These are phyloP conservation scores for Drymonia ruficornis DNA, from an alignment of 2,888 invertebrate genomes.

Conservation along the genomic window DNA sequence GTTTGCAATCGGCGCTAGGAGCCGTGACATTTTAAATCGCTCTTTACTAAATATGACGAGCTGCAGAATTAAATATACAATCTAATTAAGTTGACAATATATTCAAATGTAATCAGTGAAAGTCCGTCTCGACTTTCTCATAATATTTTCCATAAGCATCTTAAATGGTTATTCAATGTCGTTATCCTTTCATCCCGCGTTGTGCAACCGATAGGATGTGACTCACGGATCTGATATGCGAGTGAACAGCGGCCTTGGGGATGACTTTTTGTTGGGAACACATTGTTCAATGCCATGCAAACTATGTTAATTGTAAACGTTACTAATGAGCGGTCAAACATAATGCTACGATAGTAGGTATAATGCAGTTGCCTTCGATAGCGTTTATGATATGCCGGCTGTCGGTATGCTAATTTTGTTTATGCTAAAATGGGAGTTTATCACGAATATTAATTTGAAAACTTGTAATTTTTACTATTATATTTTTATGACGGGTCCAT, in stretches of 20 bases:
- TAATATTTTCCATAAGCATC: constrained; percentile 1
- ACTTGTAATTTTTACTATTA: no score
- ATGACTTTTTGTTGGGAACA: constrained; percentile 47
- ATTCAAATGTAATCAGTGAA: constrained; percentile 24
- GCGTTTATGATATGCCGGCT: constrained; percentile 13
- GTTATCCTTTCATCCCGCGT: constrained; percentile 27
- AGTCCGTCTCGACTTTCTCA: constrained; percentile 11
- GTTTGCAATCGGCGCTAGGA: background rate
- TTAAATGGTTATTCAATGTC: constrained; percentile 13
- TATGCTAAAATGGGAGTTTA: no score
- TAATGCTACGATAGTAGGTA: constrained; percentile 48
- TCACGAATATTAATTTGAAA: no score
- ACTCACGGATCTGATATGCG: constrained; percentile 44
- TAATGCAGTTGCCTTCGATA: constrained; percentile 33
- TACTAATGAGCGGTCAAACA: constrained; percentile 56
- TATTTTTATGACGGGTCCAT: no score
- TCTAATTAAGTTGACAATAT: constrained; percentile 2
- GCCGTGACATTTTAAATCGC: background rate
- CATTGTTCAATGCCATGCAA: constrained; percentile 57
- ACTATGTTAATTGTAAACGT: constrained; percentile 62
- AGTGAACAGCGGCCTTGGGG: constrained; percentile 46
- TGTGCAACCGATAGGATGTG: constrained; percentile 38
- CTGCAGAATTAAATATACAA: background rate
- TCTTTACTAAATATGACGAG: background rate
- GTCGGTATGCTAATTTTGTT: background rate